phyloP scores from a whole-genome alignment of 2,888 invertebrate genomes.

The Conomelus anceps region DNA sequence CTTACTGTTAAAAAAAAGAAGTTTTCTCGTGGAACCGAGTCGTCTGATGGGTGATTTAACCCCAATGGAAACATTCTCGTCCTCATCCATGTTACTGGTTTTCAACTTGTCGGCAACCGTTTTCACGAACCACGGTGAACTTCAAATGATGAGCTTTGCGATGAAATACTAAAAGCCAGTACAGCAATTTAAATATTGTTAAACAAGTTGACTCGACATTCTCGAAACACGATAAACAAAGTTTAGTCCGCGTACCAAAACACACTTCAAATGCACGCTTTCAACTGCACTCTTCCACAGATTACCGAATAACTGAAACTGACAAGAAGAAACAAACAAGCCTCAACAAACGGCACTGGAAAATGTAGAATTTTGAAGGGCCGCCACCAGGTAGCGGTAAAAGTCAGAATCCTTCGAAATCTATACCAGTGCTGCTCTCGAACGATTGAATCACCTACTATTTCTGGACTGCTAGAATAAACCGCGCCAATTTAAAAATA shows the following conservation, averaged over 20 bases:
- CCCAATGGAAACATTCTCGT: conserved; percentile 53
- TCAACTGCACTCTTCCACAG: neutral
- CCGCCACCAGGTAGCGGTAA: neutral
- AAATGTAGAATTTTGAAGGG: neutral
- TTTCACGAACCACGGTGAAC: neutral
- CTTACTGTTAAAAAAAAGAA: conserved; percentile 73
- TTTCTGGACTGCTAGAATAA: neutral
- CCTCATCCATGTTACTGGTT: conserved; percentile 57
- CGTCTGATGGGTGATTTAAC: conserved; percentile 72
- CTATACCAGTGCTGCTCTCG: neutral
- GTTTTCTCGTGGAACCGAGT: conserved; percentile 71
- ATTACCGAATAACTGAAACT: neutral
- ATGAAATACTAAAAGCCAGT: neutral
- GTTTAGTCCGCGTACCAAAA: neutral
- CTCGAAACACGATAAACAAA: neutral
- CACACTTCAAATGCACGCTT: neutral
- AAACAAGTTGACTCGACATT: neutral
- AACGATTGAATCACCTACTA: neutral
- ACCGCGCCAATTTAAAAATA: neutral
- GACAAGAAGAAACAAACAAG: neutral
- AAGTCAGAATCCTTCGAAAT: neutral
- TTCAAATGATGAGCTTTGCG: neutral
- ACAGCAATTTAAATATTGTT: neutral
- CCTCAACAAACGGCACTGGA: neutral
- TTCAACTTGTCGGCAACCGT: neutral